phyloP scores from a whole-genome alignment of 2,888 invertebrate species.

The Galerucella pusilla region DNA sequence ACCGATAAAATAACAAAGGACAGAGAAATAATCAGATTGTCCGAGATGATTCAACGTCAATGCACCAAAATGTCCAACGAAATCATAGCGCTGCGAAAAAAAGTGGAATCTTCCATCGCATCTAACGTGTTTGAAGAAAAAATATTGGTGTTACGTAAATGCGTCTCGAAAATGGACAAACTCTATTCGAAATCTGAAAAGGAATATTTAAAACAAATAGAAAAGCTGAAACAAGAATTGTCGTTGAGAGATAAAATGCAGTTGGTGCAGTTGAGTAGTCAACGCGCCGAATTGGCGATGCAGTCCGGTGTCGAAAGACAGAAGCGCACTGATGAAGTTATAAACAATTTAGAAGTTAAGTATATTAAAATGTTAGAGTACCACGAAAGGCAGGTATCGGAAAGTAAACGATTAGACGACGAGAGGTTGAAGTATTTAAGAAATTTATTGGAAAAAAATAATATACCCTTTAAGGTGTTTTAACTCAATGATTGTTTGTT shows the following conservation, averaged over 20 bases:
- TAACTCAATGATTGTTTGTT: not conserved
- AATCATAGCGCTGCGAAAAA: constrained; percentile 47
- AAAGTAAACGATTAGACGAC: constrained; percentile 50
- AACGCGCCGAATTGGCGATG: constrained; percentile 54
- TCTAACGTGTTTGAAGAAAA: constrained; percentile 46
- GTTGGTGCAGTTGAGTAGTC: constrained; percentile 54
- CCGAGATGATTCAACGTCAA: constrained; percentile 51
- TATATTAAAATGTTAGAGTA: constrained; percentile 56
- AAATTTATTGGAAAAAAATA: constrained; percentile 49
- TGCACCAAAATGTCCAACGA: constrained; percentile 52
- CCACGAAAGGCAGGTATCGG: constrained; percentile 50
- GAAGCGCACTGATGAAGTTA: constrained; percentile 52
- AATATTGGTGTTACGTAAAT: constrained; percentile 52
- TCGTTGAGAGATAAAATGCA: constrained; percentile 53
- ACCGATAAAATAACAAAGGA: constrained; percentile 47
- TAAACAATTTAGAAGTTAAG: constrained; percentile 55
- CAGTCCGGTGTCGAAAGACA: constrained; percentile 53
- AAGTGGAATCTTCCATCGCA: constrained; percentile 42
- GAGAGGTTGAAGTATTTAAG: constrained; percentile 50
- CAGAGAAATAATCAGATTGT: constrained; percentile 51
- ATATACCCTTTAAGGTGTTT: constrained; percentile 47
- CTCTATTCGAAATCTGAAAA: constrained; percentile 55
- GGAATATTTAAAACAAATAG: constrained; percentile 54
- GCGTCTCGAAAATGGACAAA: constrained; percentile 58
- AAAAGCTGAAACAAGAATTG: constrained; percentile 54